Base-by-base conservation (phyloP, 1,140 invertebrate species). In the Yoshiicerus persimilis region DNA sequence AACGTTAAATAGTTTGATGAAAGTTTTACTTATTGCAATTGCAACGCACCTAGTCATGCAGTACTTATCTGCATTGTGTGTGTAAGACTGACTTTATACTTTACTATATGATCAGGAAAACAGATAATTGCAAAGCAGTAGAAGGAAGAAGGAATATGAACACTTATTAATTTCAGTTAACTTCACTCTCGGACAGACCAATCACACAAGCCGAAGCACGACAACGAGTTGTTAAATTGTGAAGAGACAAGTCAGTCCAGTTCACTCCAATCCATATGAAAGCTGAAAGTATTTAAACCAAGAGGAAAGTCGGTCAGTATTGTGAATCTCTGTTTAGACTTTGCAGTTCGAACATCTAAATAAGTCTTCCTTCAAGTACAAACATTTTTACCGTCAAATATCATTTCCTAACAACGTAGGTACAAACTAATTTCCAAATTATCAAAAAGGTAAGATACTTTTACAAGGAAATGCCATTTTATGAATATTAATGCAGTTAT, bases 221-320 rank as follows among this genome's bases (percentile, higher is more conserved):
- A 36, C 32, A 80, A 80, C 30, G 20, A 32, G 16, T 80, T 80
- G 70, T 32, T 34, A 34, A 75, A 38, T 80, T 80, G 16, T 34
- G 20, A 75, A 75, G 30, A 75, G 70, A 75, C 34, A 80, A 80
- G 34, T 80, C 70, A 80, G n/a, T 80, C 75, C 34, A 70, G 66
- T 70, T 27, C 4, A 70, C n/a, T 64, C n/a, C 3, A 25, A 23
- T 64, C 62, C 23, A 64, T 10, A 64, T 62, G 13, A 62, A 41
- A 3, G 11, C 4, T 62, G 36, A 84, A 70, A 85, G 87, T 88
- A 88, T 88, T 84, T 88, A 88, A 88, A 88, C 84, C 41, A 88
- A 38, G 70, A 80, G 34, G 84, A 88, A 88, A 88, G 87, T 88
- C 64, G 83, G 75, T 88, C 83, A 64, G 16, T 25, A 84, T 88